Evolutionary conservation across 2,797 vertebrate genomes (phyloP), one percentile per base, ranked within the genome.

Genomic region (Yasuhikotakia modesta): DNA sequence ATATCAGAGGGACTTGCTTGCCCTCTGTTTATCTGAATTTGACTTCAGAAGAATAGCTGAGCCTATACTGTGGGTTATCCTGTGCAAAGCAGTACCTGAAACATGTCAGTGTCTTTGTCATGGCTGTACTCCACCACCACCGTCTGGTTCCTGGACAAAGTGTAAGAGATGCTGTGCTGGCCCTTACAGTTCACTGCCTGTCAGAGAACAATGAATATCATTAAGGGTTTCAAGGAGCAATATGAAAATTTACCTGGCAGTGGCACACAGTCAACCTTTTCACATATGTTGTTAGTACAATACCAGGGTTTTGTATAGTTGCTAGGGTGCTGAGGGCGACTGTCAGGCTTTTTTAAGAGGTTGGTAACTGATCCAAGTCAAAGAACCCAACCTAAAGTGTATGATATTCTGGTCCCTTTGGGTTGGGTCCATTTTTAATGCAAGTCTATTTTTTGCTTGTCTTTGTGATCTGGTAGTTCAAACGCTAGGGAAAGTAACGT

Each of bases 91-190:
- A 79, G 88, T 94, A 99, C 98, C 97, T 99, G 97, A 90, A 99
- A 99, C 97, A 99, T 99, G 88, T 99, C 97, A 0, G 94, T 99
- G 73, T 99, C 96, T 88, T 97, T 97, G 64, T 99, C 97, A 35
- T 98, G 96, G 78, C 95, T 93, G 87, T 99, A 99, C 84, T 99
- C 98, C 85, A 99, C 98, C 82, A 99, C 95, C 70, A 99, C 96
- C 0, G 97, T 99, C 89, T 98, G 98, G 91, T 94, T 97, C 88
- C 98, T 94, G 84, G 98, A 99, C 61, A 99, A 90, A 0, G 97
- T 99, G 87, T 96, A 99, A 70, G 97, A 99, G 91, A 99, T 96
- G 73, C 98, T 99, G 92, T 99, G 98, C 81, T 97, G 97, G 83
- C 96, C 95, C 93, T 95, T 98, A 83, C 94, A 96, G 93, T 95